phyloP scores from a whole-genome alignment of 1,140 invertebrate genomes.

The Drosophila novamexicana region DNA sequence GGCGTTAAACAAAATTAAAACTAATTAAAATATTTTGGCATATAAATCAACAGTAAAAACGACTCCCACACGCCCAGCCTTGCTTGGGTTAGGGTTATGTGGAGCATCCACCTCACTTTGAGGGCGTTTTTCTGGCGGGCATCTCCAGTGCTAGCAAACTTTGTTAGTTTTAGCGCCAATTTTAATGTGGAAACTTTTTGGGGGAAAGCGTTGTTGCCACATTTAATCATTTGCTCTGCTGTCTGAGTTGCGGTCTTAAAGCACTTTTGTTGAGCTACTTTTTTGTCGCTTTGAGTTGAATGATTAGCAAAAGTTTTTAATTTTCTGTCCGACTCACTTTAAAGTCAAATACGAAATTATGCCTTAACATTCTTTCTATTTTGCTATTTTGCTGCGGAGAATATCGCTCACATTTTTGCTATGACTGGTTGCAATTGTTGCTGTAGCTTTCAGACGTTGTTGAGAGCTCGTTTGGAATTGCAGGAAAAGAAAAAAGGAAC shows the following conservation, averaged over 20 bases:
- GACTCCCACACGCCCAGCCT: constrained; percentile 4
- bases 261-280: background rate
- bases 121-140: constrained; percentile 2
- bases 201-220: constrained; percentile 26
- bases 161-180: constrained; percentile 57
- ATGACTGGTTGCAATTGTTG: no score
- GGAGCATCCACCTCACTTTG: background rate
- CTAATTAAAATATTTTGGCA: constrained; percentile 59
- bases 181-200: constrained; percentile 54
- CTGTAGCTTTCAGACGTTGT: background rate
- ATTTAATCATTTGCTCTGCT: constrained; percentile 17
- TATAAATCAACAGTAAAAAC: constrained; percentile 46
- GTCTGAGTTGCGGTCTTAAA: constrained; percentile 11
- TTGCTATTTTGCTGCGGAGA: background rate
- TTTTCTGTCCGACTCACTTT: constrained; percentile 37
- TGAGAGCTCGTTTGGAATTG: background rate
- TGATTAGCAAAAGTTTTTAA: constrained; percentile 52
- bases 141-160: constrained; percentile 25
- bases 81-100: constrained; percentile 13
- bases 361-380: constrained; percentile 12
- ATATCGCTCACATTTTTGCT: background rate
- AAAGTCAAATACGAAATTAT: constrained; percentile 37
- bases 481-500: background rate
- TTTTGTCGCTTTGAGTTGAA: constrained; percentile 30
- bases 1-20: constrained; percentile 40